Percentiles rank a stretch among this genome's conserved stretches.
Conservation (phyloP, 1,140 invertebrate genomes). For the Ostrea edulis region DNA sequence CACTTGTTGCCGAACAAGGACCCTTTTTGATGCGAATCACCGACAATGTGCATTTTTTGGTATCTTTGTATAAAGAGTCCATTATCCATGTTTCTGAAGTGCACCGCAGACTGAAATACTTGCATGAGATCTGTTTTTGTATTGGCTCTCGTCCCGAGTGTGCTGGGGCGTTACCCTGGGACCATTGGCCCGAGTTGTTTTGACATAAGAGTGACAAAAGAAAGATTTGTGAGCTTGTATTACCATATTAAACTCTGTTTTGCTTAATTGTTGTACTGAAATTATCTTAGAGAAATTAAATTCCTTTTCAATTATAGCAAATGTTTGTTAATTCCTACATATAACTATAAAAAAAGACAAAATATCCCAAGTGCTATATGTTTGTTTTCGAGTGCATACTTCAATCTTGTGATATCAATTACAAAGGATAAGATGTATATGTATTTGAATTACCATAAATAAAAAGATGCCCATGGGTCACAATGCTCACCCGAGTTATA, state of each 20-base stretch:
- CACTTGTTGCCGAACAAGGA: conserved; percentile 6
- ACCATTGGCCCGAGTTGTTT: conserved; percentile 19
- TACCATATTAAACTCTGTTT: conserved; percentile 26
- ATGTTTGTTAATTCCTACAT: too few species aligned
- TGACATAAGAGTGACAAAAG: conserved; percentile 16
- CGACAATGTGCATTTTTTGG: conserved; percentile 24
- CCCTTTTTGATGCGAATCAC: not conserved
- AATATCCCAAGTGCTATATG: too few species aligned
- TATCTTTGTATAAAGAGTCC: conserved; percentile 10
- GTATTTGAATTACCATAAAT: too few species aligned
- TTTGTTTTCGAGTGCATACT: too few species aligned
- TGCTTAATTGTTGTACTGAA: not conserved
- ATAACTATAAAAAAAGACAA: too few species aligned
- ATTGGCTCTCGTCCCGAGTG: not conserved
- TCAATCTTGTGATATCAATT: too few species aligned
- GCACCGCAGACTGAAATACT: not conserved
- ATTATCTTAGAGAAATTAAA: not conserved
- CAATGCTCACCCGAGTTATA: too few species aligned
- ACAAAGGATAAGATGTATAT: too few species aligned
- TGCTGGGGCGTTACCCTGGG: not conserved
- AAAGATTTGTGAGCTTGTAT: conserved; percentile 18
- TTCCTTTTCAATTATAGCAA: not conserved
- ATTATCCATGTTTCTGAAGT: not conserved
- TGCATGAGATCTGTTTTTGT: not conserved
- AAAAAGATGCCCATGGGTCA: too few species aligned